Evolutionary conservation across 2,888 invertebrate genomes (phyloP), one percentile per base, ranked within the genome.

Genomic region (Rotaria macrura): DNA sequence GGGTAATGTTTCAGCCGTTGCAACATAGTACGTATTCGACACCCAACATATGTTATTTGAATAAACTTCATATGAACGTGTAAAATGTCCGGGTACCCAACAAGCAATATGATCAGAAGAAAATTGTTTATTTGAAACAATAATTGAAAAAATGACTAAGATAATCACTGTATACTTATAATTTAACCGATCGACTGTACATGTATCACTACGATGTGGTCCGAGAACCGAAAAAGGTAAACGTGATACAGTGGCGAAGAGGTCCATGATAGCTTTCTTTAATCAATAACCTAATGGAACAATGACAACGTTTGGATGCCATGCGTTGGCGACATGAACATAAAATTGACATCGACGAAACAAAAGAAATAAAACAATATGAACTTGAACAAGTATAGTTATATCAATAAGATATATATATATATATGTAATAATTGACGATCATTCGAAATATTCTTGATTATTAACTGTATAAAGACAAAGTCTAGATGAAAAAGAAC

Each of bases 31-130:
- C n/a, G 86, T 86, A 49, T 86, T 86, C 1, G 86, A 86, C 40
- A 86, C 86, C 86, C 86, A 86, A 85, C 86, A 86, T 49, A 86
- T 84, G 65, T 85, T 85, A 84, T 86, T 86, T 47, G 84, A 84
- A 74, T 86, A 86, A 79, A 84, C 84, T 79, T 84, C 86, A 65
- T 86, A 86, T 54, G 74, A 84, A 49, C 84, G 86, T 84, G 84
- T 84, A 79, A 86, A 86, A 79, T 86, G 86, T 34, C 86, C 86
- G 20, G 86, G 86, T 43, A 84, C 84, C 86, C 86, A 86, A 83
- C 86, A 86, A 57, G 84, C 86, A 54, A 86, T 86, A 74, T 86
- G 86, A 52, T 86, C 86, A 6, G 86, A 86, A n/a, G 84, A 84
- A 29, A 86, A 86, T 74, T 86, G 86, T 84, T 86, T 86, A 83